Conservation (phyloP, 2,113 vertebrate species). For the Probosciger aterrimus region DNA sequence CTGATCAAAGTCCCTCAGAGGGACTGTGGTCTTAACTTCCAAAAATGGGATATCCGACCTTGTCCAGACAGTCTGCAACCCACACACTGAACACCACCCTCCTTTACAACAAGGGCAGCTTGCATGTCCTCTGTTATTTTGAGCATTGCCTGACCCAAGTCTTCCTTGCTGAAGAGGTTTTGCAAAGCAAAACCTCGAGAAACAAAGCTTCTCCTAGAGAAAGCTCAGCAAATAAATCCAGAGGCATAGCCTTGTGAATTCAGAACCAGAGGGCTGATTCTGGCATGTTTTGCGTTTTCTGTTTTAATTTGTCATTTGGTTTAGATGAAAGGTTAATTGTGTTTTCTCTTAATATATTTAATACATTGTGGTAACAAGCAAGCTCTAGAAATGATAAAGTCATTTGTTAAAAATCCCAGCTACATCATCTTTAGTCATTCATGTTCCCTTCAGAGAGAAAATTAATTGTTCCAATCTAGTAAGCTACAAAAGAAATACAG, state of each 20-base stretch:
- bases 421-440: constrained; percentile 72
- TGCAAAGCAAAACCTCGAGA: neutral
- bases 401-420: constrained; percentile 71
- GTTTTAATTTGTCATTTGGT: constrained; percentile 67
- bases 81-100: neutral
- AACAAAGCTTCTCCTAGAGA: neutral
- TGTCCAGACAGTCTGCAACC: fast-evolving
- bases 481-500: constrained; percentile 76
- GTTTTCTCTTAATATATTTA: constrained; percentile 65
- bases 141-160: neutral
- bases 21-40: neutral
- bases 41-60: fast-evolving
- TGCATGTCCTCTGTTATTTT: neutral
- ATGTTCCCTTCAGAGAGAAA: constrained; percentile 74
- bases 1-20: neutral
- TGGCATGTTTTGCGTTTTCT: constrained; percentile 29
- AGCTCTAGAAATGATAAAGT: constrained; percentile 72
- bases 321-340: constrained; percentile 65
- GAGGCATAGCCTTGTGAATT: neutral
- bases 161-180: neutral
- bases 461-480: constrained; percentile 81
- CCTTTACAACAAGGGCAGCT: neutral
- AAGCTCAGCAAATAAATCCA: constrained; percentile 30
- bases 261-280: constrained; percentile 48
- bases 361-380: constrained; percentile 64